Conservation (phyloP, 2,797 vertebrate species). For the Odontamblyopus lacepedii region DNA sequence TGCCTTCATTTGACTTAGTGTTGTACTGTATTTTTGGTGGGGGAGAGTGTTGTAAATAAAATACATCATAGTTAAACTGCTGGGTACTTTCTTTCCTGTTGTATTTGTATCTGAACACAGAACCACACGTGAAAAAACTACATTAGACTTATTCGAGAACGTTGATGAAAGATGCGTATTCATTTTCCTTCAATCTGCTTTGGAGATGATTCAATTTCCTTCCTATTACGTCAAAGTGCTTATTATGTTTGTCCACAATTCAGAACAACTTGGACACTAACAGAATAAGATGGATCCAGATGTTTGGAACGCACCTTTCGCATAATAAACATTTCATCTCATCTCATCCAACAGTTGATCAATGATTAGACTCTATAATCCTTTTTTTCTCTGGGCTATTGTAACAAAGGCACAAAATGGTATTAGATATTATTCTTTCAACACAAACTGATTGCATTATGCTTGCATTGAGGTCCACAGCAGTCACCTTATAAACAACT, state of each 20-base stretch:
- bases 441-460: conserved; percentile 64
- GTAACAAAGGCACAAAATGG: conserved; percentile 60
- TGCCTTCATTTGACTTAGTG: background rate
- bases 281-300: background rate
- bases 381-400: conserved; percentile 55
- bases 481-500: background rate
- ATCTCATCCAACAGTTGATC: conserved; percentile 57
- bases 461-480: conserved; percentile 53
- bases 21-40: background rate
- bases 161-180: background rate
- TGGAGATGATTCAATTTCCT: background rate
- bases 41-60: background rate
- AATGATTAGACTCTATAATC: conserved; percentile 71
- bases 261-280: background rate
- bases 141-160: background rate
- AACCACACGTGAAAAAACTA: background rate
- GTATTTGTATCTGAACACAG: background rate
- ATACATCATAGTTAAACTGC: background rate
- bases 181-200: background rate
- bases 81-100: background rate
- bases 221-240: background rate
- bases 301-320: conserved; percentile 15
- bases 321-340: conserved; percentile 35
- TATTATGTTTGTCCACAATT: background rate
- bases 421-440: conserved; percentile 70